Evolutionary conservation across 2,797 vertebrate genomes (phyloP), one percentile per base, ranked within the genome.

Genomic region (Crocodylus rhombifer): DNA sequence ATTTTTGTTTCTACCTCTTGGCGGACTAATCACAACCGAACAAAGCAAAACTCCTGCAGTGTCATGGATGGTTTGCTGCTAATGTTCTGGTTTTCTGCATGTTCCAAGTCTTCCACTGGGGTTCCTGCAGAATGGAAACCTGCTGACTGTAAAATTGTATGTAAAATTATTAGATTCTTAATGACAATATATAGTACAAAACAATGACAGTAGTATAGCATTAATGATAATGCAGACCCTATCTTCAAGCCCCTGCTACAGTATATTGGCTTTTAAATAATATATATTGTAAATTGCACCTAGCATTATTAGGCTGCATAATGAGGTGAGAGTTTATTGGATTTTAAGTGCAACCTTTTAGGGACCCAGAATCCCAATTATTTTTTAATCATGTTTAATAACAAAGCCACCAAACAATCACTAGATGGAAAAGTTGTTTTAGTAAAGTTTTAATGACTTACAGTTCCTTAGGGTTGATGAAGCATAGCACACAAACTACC

Each of bases 331-430:
- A 14, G 33, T 87, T 92, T 88, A 87, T 67, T 76, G 33, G 75
- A 14, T 77, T 94, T 95, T 86, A 93, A 95, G 67, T 64, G 15
- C 69, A 95, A 56, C 11, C 23, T 94, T 91, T 89, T 71, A 94
- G 82, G 81, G 84, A 91, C 82, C 91, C 56, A 94, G 42, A 77
- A 85, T 82, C 85, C 60, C 80, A 83, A 93, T 94, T 91, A 92
- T 89, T 96, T 95, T 89, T 83, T 18, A 96, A 95, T 90, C 2
- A 80, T 86, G 96, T 93, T 93, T 86, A 89, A 92, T 84, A 96
- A 91, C 71, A 94, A 90, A 94, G 62, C 33, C 26, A 86, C 23
- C 25, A 85, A 86, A 88, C 51, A 63, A 10, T 78, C 77, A 86
- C 57, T 63, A 87, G 21, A 26, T 91, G 76, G 3, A 7, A 80